Conservation (phyloP, 2,113 vertebrate species). For the Atrichornis clamosus region DNA sequence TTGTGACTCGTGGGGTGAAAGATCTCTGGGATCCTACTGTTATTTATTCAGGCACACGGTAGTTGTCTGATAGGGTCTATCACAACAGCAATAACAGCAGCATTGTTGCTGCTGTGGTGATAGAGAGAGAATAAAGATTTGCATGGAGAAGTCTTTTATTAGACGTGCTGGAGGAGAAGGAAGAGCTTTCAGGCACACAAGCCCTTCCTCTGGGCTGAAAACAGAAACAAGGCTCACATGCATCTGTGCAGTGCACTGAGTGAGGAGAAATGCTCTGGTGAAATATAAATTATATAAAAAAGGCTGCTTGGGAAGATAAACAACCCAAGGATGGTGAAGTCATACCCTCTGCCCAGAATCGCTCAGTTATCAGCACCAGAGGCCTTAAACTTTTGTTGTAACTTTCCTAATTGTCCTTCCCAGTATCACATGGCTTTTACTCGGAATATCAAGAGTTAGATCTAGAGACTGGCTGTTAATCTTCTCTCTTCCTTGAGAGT, state of each 20-base stretch:
- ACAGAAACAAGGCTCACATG: background rate
- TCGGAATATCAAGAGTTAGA: background rate
- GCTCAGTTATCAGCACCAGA: conserved; percentile 9
- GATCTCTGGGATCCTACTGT: background rate
- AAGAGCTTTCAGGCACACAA: background rate
- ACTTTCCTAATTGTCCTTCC: conserved; percentile 26
- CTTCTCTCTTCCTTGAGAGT: background rate
- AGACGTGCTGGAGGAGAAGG: background rate
- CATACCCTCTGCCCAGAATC: background rate
- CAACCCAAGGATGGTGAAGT: background rate
- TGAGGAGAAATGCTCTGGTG: background rate
- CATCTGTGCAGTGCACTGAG: background rate
- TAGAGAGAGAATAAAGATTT: background rate
- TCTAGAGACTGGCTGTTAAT: conserved; percentile 17
- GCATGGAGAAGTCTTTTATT: background rate
- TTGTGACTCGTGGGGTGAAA: background rate
- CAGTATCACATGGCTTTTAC: background rate
- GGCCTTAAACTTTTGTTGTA: conserved; percentile 34
- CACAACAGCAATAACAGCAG: background rate
- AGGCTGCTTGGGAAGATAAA: conserved; percentile 17
- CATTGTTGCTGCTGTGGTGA: background rate
- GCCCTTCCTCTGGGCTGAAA: background rate
- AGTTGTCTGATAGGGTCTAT: background rate
- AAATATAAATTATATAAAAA: background rate
- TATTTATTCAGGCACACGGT: background rate